These are phyloP conservation scores for Borostomias antarcticus DNA, from an alignment of 2,797 vertebrate genomes.

Conservation along the genomic window DNA sequence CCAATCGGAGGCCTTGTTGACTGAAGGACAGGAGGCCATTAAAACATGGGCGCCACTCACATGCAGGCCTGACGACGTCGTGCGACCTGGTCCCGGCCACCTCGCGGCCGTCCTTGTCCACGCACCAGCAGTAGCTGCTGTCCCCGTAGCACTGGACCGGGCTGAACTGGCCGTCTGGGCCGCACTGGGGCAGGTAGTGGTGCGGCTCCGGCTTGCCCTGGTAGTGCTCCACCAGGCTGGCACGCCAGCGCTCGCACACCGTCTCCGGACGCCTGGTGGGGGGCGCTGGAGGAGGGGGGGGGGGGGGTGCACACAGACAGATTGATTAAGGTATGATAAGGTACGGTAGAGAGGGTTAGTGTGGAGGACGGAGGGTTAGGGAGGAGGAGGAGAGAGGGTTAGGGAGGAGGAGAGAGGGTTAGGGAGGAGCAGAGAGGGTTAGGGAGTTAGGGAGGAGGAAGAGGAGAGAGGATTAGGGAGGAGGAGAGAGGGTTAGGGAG, in stretches of 20 bases:
- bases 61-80: constrained; percentile 83
- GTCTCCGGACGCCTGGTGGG: constrained; percentile 68
- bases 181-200: constrained; percentile 79
- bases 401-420: constrained; percentile 12
- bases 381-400: no score
- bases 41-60: constrained; percentile 71
- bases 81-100: constrained; percentile 87
- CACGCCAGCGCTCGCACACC: constrained; percentile 79
- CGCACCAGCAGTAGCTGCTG: constrained; percentile 83
- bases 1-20: no score
- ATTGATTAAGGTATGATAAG: no score
- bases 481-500: no score
- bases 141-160: constrained; percentile 76
- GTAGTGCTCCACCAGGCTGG: constrained; percentile 77
- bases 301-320: no score
- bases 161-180: constrained; percentile 73
- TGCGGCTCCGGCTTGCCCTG: constrained; percentile 68
- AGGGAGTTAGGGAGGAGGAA: no score
- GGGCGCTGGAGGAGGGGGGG: constrained; percentile 15
- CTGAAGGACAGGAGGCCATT: no score
- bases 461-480: no score
- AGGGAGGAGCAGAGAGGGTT: no score
- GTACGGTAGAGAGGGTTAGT: no score
- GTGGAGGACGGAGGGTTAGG: no score
- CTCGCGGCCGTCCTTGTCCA: constrained; percentile 85